A percentile compares a stretch with the other conserved stretches of the same genome.
These are phyloP conservation scores for Oostethus manadensis DNA, from an alignment of 2,113 vertebrate genomes.

Conservation along the genomic window DNA sequence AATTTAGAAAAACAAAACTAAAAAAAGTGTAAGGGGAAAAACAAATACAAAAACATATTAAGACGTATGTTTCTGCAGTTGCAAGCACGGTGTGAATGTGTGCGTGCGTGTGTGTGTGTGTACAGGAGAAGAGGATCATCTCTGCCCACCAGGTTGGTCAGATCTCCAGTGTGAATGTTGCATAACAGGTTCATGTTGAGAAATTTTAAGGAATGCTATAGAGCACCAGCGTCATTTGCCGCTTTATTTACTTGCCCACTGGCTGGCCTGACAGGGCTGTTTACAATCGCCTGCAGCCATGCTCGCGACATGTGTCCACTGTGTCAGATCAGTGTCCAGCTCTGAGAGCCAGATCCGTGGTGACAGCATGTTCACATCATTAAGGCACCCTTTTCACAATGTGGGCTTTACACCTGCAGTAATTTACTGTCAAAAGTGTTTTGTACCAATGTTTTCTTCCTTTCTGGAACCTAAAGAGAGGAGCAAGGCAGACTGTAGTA, in stretches of 20 bases:
- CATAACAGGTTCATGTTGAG: constrained; percentile 53
- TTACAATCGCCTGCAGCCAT: constrained; percentile 45
- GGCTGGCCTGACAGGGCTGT: constrained; percentile 25
- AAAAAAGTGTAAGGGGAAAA: too few species aligned
- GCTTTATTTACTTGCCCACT: constrained; percentile 51
- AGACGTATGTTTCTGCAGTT: not conserved
- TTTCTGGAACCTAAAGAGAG: too few species aligned
- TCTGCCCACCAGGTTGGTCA: constrained; percentile 29
- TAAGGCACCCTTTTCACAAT: not conserved
- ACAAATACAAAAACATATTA: too few species aligned
- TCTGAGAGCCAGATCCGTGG: constrained; percentile 34
- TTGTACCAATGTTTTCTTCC: too few species aligned
- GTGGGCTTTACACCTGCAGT: not conserved
- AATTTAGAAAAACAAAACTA: too few species aligned
- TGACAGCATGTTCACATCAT: not conserved
- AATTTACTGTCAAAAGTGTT: not conserved
- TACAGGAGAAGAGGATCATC: constrained; percentile 20
- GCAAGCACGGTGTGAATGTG: constrained; percentile 5
- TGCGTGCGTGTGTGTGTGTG: constrained; percentile 11
- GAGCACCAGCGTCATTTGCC: constrained; percentile 46
- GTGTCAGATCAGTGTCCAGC: constrained; percentile 45
- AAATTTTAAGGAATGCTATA: constrained; percentile 53
- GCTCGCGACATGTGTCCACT: constrained; percentile 42
- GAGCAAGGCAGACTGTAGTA: too few species aligned
- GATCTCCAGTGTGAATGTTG: constrained; percentile 37